These are phyloP conservation scores for Eupsilia transversa DNA, from an alignment of 2,888 invertebrate genomes.

Conservation along the genomic window DNA sequence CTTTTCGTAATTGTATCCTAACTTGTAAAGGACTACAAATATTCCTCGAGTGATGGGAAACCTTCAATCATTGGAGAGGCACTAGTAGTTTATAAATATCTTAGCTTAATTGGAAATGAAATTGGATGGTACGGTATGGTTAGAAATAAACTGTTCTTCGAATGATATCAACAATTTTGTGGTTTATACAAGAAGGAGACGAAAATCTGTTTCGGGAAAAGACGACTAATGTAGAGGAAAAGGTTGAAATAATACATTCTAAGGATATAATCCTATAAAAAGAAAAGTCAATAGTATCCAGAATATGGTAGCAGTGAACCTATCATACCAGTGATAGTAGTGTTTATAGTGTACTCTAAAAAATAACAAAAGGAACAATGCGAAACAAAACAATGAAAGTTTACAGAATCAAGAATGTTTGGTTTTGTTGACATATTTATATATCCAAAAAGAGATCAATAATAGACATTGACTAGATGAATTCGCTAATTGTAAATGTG, in stretches of 20 bases:
- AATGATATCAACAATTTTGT: background rate
- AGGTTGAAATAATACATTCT: background rate
- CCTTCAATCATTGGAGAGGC: background rate
- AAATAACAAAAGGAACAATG: conserved; percentile 1
- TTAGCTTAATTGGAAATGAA: conserved; percentile 54
- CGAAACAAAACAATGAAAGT: background rate
- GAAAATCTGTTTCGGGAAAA: background rate
- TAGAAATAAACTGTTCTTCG: background rate
- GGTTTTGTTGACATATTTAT: conserved; percentile 13
- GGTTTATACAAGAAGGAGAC: background rate
- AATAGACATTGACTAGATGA: background rate
- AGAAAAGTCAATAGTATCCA: background rate
- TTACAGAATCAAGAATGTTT: background rate
- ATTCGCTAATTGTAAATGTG: background rate
- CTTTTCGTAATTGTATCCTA: conserved; percentile 41
- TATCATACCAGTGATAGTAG: background rate
- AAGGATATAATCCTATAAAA: background rate
- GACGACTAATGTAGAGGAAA: background rate
- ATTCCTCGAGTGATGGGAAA: background rate
- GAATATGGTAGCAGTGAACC: background rate
- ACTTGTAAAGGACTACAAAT: background rate
- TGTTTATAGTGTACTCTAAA: background rate
- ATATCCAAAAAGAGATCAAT: conserved; percentile 5
- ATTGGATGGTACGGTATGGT: background rate
- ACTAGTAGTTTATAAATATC: conserved; percentile 52